Conservation (phyloP, 1,140 invertebrate species). For the Hyphantria cunea region DNA sequence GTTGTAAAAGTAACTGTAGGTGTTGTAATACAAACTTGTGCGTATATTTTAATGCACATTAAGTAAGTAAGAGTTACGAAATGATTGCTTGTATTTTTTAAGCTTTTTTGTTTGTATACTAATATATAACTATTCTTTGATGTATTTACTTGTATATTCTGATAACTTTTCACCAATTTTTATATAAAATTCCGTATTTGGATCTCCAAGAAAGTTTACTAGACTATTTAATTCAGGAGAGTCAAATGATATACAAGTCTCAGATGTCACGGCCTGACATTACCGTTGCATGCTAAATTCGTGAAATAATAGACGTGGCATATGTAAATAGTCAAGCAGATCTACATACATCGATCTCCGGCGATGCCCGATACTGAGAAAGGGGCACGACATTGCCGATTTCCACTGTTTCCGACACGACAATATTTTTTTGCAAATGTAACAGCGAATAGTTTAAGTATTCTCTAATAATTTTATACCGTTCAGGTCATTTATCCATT, state of each 20-base stretch:
- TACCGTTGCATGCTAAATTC: conserved; percentile 40
- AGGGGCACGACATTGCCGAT: conserved; percentile 34
- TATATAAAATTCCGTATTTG: conserved; percentile 16
- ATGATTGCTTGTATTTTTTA: no score
- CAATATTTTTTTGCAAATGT: no score
- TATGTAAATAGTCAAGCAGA: conserved; percentile 38
- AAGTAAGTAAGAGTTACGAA: no score
- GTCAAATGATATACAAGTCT: conserved; percentile 21
- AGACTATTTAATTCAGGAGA: conserved; percentile 23
- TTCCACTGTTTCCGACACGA: conserved; percentile 28
- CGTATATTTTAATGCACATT: no score
- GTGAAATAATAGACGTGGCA: conserved; percentile 45
- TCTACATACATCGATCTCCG: conserved; percentile 45
- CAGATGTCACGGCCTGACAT: conserved; percentile 27
- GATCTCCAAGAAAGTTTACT: conserved; percentile 11
- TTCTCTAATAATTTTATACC: no score
- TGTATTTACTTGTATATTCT: no score
- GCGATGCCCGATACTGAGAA: conserved; percentile 33
- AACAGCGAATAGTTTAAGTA: no score
- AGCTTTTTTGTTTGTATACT: no score
- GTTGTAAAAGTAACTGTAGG: no score
- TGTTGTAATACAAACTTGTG: no score
- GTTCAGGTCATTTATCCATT: no score
- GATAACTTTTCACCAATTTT: background rate
- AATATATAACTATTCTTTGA: no score